Percentiles rank a stretch among this genome's conserved stretches.
These are phyloP conservation scores for Pachyrhynchus sulphureomaculatus DNA, from an alignment of 1,140 invertebrate species.

Conservation along the genomic window DNA sequence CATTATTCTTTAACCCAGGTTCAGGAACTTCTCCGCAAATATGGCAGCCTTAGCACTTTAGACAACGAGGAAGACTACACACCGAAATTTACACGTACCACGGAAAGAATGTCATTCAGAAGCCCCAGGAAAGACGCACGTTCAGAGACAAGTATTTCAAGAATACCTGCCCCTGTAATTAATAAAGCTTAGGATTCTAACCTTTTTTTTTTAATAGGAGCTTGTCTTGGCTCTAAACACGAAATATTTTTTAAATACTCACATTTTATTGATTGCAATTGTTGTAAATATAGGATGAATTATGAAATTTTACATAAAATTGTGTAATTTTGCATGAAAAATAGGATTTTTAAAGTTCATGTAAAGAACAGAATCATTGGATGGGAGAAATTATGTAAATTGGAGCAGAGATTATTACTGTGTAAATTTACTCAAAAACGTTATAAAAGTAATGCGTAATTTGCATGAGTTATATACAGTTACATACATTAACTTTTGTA, in stretches of 20 bases:
- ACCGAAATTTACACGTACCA: constrained; percentile 33
- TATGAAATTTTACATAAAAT: no score
- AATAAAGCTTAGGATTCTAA: constrained; percentile 18
- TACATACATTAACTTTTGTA: no score
- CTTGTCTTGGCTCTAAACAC: neutral
- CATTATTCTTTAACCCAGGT: constrained; percentile 59
- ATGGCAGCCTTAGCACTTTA: constrained; percentile 58
- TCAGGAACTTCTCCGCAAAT: constrained; percentile 68
- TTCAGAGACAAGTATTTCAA: constrained; percentile 52
- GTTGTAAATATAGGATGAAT: no score
- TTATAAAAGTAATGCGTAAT: no score
- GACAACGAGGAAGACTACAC: constrained; percentile 50
- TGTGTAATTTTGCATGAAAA: no score
- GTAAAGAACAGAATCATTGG: no score
- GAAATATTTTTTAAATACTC: neutral
- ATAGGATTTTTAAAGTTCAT: no score
- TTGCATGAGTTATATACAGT: no score
- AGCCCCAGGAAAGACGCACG: constrained; percentile 60
- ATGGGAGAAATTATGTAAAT: no score
- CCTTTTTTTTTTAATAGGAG: neutral
- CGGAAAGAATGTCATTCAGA: constrained; percentile 49
- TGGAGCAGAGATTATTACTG: no score
- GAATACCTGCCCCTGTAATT: constrained; percentile 57
- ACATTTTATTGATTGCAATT: neutral
- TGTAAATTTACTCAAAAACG: no score